phyloP scores from a whole-genome alignment of 2,113 vertebrate genomes.

The Orthonyx spaldingii region DNA sequence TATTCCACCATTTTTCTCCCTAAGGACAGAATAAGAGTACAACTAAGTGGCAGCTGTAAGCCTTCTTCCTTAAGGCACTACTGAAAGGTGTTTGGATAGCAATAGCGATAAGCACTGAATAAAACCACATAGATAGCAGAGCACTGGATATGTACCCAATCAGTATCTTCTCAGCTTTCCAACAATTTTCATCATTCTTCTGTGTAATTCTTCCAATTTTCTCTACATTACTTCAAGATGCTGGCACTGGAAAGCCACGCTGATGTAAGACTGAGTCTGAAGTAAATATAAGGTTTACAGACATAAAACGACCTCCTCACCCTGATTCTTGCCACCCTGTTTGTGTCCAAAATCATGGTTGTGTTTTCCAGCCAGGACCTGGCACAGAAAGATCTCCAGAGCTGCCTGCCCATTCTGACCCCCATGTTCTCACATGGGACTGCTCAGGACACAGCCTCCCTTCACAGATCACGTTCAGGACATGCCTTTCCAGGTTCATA shows the following conservation, averaged over 20 bases:
- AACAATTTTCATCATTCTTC: background rate
- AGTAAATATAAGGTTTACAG: background rate
- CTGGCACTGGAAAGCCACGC: background rate
- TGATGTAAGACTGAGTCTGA: background rate
- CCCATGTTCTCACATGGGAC: background rate
- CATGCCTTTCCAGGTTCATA: background rate
- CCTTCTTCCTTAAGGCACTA: background rate
- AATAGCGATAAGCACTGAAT: background rate
- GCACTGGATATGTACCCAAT: background rate
- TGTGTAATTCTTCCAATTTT: background rate
- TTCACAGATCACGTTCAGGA: background rate
- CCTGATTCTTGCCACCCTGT: background rate
- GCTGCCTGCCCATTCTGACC: background rate
- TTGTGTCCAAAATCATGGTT: background rate
- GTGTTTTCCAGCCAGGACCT: background rate
- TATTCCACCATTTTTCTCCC: background rate
- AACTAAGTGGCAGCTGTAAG: background rate
- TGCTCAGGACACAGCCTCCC: background rate
- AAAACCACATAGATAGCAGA: background rate
- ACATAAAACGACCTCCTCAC: background rate
- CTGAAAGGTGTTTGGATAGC: background rate
- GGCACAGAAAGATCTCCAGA: background rate
- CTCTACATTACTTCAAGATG: background rate
- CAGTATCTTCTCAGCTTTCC: background rate
- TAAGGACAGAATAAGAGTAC: background rate